These are phyloP conservation scores for Drosophila rellima DNA, from an alignment of 2,888 invertebrate species.

Conservation along the genomic window DNA sequence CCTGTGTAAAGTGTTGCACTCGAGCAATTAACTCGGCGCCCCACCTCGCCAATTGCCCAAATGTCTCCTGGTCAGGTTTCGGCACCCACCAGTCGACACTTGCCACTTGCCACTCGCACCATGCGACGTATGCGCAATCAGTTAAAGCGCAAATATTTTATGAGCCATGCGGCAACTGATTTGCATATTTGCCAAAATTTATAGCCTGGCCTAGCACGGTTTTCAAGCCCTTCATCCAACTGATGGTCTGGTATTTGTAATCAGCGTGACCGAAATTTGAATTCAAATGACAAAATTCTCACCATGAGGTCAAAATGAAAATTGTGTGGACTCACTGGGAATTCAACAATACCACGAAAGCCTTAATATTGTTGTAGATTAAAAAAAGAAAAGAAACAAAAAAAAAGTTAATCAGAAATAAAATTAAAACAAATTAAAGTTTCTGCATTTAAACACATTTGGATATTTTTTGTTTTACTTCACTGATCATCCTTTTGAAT, in stretches of 20 bases:
- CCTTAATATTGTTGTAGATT: background rate
- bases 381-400: no score
- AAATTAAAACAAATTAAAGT: background rate
- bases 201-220: conserved; percentile 33
- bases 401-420: background rate
- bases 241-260: conserved; percentile 43
- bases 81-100: conserved; percentile 13
- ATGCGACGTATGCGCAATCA: conserved; percentile 70
- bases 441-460: background rate
- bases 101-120: conserved; percentile 29
- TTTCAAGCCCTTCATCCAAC: conserved; percentile 17
- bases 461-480: background rate
- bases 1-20: conserved; percentile 62
- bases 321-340: background rate
- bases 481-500: background rate
- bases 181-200: conserved; percentile 68
- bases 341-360: background rate
- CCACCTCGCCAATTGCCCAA: conserved; percentile 33
- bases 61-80: conserved; percentile 63
- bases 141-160: conserved; percentile 74
- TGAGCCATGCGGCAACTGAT: conserved; percentile 72
- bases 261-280: conserved; percentile 59
- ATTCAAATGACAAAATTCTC: conserved; percentile 47
- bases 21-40: conserved; percentile 67
- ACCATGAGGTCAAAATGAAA: conserved; percentile 16